Conservation (phyloP, 2,797 vertebrate species). For the Acanthornis magna region DNA sequence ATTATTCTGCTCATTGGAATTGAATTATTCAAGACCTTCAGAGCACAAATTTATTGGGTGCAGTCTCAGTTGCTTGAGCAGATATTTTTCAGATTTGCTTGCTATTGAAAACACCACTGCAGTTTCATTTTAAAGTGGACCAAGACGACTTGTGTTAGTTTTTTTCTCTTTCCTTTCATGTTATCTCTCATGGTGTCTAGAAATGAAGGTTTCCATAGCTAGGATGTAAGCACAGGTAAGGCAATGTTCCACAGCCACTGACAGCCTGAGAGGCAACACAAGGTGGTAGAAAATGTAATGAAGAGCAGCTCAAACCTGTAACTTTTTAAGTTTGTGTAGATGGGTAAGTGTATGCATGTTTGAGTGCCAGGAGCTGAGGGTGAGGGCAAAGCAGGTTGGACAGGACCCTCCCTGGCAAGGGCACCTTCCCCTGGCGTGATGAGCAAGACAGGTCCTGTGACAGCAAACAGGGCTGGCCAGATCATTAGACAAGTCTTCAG, state of each 20-base stretch:
- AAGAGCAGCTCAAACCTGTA: background rate
- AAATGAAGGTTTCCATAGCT: background rate
- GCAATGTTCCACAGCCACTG: background rate
- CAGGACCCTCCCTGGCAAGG: background rate
- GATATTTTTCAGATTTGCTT: background rate
- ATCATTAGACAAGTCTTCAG: background rate
- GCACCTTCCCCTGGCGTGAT: background rate
- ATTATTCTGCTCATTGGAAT: background rate
- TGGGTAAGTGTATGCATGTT: background rate
- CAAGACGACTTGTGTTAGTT: background rate
- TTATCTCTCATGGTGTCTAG: background rate
- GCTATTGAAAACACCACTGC: background rate
- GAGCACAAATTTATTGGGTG: background rate
- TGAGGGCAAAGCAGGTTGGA: background rate
- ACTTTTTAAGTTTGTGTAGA: background rate
- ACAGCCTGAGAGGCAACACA: background rate
- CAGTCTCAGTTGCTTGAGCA: background rate
- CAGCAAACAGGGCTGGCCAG: background rate
- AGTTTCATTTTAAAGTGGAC: background rate
- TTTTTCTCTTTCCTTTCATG: background rate
- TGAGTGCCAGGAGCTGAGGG: background rate
- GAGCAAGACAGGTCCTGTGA: background rate
- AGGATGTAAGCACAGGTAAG: background rate
- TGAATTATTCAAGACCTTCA: background rate
- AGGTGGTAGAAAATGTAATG: background rate